Evolutionary conservation across 2,888 invertebrate species (phyloP).

Genomic region (Clunio marinus): DNA sequence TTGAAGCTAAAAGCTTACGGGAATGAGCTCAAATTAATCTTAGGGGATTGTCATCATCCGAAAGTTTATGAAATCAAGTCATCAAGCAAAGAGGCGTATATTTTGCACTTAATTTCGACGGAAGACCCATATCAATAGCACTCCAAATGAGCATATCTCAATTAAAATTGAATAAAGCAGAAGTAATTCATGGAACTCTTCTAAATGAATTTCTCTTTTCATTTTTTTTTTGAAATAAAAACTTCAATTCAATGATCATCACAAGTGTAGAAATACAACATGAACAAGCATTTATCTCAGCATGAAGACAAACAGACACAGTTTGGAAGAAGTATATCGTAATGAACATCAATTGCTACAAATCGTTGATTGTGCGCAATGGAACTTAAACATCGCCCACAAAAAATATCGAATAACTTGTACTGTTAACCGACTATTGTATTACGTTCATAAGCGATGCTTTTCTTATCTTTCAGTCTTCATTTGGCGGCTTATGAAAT

Average conservation of each 20-base stretch:
- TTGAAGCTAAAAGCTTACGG: too few relatives aligned
- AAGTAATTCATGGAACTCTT: too few relatives aligned
- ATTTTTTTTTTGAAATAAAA: conserved; percentile 4
- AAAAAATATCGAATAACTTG: not conserved
- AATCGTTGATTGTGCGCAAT: conserved; percentile 11
- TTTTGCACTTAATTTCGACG: too few relatives aligned
- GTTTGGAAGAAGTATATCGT: not conserved
- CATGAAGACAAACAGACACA: not conserved
- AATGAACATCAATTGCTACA: not conserved
- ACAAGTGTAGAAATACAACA: not conserved
- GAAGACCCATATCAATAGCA: not conserved
- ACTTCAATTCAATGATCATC: not conserved
- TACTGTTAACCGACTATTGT: not conserved
- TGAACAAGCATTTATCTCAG: not conserved
- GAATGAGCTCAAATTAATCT: not conserved
- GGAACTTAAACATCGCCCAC: not conserved
- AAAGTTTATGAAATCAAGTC: too few relatives aligned
- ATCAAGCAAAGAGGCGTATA: too few relatives aligned
- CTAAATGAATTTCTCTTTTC: not conserved
- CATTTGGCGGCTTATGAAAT: conserved; percentile 25
- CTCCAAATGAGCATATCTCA: not conserved
- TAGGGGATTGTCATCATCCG: not conserved
- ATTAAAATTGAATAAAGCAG: not conserved
- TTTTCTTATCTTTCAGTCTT: conserved; percentile 35
- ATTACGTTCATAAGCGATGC: conserved; percentile 15